These are phyloP conservation scores for Neolamprologus multifasciatus DNA, from an alignment of 2,797 vertebrate genomes.

Conservation along the genomic window DNA sequence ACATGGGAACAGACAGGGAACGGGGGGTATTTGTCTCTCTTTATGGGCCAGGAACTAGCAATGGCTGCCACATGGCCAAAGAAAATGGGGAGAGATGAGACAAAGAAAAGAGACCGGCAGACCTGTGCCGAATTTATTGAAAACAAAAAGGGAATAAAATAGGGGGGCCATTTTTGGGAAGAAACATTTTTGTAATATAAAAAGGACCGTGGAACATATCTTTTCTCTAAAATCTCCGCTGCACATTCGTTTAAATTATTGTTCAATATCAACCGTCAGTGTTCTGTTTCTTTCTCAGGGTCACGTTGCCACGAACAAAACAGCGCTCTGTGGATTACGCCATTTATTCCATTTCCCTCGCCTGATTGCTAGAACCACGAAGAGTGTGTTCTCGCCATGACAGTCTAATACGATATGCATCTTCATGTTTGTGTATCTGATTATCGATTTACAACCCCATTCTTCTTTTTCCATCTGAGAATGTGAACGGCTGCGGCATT, in stretches of 20 bases:
- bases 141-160: constrained; percentile 6
- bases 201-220: neutral
- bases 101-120: neutral
- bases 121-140: constrained; percentile 6
- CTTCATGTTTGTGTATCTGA: constrained; percentile 60
- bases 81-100: neutral
- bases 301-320: neutral
- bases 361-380: constrained; percentile 34
- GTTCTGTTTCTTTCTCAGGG: constrained; percentile 3
- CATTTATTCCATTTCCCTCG: constrained; percentile 29
- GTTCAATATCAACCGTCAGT: neutral
- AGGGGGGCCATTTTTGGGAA: neutral
- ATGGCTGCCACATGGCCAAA: constrained; percentile 44
- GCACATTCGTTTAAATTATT: neutral
- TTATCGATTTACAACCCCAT: constrained; percentile 56
- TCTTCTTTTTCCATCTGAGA: constrained; percentile 23
- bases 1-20: constrained; percentile 46
- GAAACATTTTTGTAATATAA: neutral
- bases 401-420: constrained; percentile 39
- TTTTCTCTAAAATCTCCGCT: neutral
- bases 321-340: neutral
- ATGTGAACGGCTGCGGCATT: constrained; percentile 35
- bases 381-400: constrained; percentile 20
- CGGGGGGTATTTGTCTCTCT: constrained; percentile 52
- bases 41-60: constrained; percentile 37